Conservation (phyloP, 2,888 invertebrate genomes). For the Cremastinae sp. region DNA sequence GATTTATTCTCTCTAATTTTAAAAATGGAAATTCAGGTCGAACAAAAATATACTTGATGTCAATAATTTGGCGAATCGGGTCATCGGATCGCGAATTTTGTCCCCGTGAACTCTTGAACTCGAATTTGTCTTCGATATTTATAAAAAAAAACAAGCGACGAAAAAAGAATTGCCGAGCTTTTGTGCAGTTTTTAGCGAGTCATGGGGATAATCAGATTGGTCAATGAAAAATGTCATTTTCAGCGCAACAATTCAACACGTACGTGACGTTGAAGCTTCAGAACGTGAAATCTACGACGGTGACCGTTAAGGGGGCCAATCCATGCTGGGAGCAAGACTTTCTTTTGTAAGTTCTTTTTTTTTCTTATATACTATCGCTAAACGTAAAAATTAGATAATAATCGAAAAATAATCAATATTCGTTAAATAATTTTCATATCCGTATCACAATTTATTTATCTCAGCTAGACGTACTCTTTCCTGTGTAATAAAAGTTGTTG, state of each 20-base stretch:
- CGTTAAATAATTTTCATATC: background rate
- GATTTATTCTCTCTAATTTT: background rate
- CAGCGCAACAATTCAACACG: slow-evolving; percentile 95
- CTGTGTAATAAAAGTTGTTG: no score
- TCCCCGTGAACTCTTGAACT: slow-evolving; percentile 51
- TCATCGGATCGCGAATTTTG: slow-evolving; percentile 43
- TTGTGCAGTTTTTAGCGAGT: slow-evolving; percentile 2
- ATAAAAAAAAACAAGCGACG: no score
- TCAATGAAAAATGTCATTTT: slow-evolving; percentile 73
- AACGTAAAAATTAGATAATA: background rate
- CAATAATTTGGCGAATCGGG: slow-evolving; percentile 38
- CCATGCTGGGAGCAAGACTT: slow-evolving; percentile 99
- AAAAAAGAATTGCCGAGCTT: slow-evolving; percentile 9
- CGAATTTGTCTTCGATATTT: slow-evolving; percentile 1
- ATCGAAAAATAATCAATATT: background rate
- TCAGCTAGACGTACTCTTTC: no score
- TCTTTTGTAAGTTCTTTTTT: slow-evolving; percentile 92
- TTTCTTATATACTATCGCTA: background rate
- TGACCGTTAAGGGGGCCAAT: slow-evolving; percentile 96
- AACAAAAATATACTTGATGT: slow-evolving; percentile 49
- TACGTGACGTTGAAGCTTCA: slow-evolving; percentile 98
- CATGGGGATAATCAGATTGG: slow-evolving; percentile 43
- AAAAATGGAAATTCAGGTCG: slow-evolving; percentile 34
- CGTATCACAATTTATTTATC: no score
- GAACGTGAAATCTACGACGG: slow-evolving; percentile 98